A percentile compares a stretch with the other conserved stretches of the same genome.
These are phyloP conservation scores for Amia ocellicauda DNA, from an alignment of 2,113 vertebrate species.

Conservation along the genomic window DNA sequence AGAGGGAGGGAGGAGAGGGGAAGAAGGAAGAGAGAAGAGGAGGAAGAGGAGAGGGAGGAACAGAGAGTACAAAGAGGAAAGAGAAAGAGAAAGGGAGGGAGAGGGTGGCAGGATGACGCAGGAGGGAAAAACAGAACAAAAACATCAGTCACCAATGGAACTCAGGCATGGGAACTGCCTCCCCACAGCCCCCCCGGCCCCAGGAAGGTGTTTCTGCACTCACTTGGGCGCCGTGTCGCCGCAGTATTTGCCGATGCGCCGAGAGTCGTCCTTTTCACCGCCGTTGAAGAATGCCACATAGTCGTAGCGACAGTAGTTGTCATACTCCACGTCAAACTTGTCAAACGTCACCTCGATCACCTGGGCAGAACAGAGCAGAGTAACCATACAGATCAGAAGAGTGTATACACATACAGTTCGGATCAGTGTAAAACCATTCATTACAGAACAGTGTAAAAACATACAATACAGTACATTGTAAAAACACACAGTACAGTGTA, in stretches of 20 bases:
- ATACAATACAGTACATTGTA: too few relatives aligned
- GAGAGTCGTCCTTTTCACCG: slow-evolving; percentile 67
- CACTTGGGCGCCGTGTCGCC: slow-evolving; percentile 74
- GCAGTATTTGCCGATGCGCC: slow-evolving; percentile 81
- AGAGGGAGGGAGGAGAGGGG: neutral
- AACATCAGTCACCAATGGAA: neutral
- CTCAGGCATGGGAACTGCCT: too few relatives aligned
- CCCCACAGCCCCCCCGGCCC: neutral
- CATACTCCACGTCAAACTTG: slow-evolving; percentile 80
- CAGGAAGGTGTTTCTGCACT: slow-evolving; percentile 29
- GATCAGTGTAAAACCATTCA: too few relatives aligned
- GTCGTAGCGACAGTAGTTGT: slow-evolving; percentile 86
- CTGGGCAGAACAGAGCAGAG: slow-evolving; percentile 43
- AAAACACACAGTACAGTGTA: too few relatives aligned
- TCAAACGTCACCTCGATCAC: slow-evolving; percentile 79
- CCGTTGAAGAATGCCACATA: slow-evolving; percentile 84
- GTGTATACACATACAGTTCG: slow-evolving; percentile 14
- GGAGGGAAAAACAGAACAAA: neutral
- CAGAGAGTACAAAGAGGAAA: neutral
- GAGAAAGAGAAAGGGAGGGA: neutral
- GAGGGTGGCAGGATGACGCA: neutral
- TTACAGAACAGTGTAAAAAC: too few relatives aligned
- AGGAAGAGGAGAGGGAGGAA: slow-evolving; percentile 5
- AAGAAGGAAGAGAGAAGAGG: neutral
- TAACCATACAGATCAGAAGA: slow-evolving; percentile 10